Base-by-base conservation (phyloP, 2,797 vertebrate genomes). In the Sebastes nivosus region DNA sequence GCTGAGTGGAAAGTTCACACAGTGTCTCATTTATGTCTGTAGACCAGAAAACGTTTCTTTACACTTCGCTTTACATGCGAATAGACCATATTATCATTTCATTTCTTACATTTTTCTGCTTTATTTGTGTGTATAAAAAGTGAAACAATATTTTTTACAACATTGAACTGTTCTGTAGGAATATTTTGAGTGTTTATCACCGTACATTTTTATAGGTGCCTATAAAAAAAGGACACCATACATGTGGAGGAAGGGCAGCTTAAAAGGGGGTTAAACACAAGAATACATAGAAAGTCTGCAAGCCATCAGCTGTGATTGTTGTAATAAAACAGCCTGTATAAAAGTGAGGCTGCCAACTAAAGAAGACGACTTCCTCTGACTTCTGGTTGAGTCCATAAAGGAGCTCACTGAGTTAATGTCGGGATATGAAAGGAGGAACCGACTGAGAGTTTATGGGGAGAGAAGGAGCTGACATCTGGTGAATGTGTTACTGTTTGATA, bases 401-500 rank as follows among this genome's bases (percentile, higher is more conserved):
- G 6, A 16, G 11, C 9, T 50, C 61, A 18, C 18, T 20, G 24
- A 72, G 70, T 38, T 20, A 4, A 77, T 50, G 58, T 50, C 50
- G 38, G 57, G n/a, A 61, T 3, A 27, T 67, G 14, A 67, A 55
- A 60, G 57, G 38, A 72, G 22, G 14, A 27, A 16, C 8, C 8
- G 2, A 20, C 16, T 20, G 29, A 22, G 60, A 14, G 38, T 76
- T 76, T 61, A 72, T 30, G 18, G 13, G 7, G 32, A 46, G n/a
- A 63, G 18, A 2, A 4, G 18, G 18, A 30, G 57, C 54, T 32
- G 38, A 55, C 38, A 54, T 79, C 64, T 69, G 65, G 72, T 72
- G 60, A 72, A 72, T 63, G 61, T 30, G 72, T 75, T 25, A 75
- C 67, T 50, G 9, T 66, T 27, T 24, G 60, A 57, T 18, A 67